These are phyloP conservation scores for Glandiceps talaboti DNA, from an alignment of 53 echinoderm and acorn worm genomes.

Conservation along the genomic window DNA sequence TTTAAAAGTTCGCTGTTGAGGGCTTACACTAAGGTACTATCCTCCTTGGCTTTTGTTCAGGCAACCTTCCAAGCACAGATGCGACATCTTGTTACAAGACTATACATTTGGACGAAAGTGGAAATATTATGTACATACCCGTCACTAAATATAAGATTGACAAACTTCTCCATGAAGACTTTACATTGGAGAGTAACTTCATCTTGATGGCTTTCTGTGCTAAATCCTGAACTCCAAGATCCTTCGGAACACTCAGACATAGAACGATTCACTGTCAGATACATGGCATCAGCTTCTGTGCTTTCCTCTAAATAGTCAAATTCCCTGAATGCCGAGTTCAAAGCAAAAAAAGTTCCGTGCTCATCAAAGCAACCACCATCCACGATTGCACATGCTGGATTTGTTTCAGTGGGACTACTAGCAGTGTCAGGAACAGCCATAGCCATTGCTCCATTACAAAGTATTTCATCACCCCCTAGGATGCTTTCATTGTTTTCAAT, in stretches of 20 bases:
- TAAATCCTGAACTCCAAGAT: neutral
- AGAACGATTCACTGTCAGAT: neutral
- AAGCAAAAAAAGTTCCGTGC: neutral
- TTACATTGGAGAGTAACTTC: constrained; percentile 29
- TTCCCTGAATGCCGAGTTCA: neutral
- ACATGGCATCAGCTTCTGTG: neutral
- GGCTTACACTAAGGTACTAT: too few species aligned
- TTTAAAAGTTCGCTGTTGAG: constrained; percentile 9
- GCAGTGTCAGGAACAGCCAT: neutral
- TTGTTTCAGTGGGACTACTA: neutral
- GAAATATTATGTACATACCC: constrained; percentile 71
- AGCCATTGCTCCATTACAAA: neutral
- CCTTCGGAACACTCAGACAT: neutral
- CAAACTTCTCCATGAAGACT: constrained; percentile 66
- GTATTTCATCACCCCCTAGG: neutral
- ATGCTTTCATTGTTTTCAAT: neutral
- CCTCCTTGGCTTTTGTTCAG: too few species aligned
- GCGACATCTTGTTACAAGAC: too few species aligned
- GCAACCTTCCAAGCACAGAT: too few species aligned
- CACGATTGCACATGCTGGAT: neutral
- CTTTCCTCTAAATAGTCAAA: neutral
- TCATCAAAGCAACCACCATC: neutral
- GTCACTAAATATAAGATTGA: constrained; percentile 74
- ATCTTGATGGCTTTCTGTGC: neutral
- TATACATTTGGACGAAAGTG: too few species aligned